Percentiles rank a stretch among this genome's conserved stretches.
phyloP scores from a whole-genome alignment of 2,113 vertebrate genomes.

The Mobula hypostoma region DNA sequence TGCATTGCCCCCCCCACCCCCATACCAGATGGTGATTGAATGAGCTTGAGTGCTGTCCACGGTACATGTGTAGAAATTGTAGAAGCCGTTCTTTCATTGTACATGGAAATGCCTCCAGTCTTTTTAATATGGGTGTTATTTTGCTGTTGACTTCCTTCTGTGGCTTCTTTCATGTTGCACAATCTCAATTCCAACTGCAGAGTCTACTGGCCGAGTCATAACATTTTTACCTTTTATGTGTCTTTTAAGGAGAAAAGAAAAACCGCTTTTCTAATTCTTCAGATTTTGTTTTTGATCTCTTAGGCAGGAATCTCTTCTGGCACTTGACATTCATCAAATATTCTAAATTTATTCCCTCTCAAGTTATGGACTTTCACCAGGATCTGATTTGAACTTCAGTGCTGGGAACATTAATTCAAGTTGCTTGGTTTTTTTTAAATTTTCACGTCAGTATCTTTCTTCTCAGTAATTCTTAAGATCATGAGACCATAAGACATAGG shows the following conservation, averaged over 20 bases:
- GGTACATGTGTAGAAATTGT: no score
- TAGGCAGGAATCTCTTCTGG: background rate
- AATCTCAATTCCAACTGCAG: background rate
- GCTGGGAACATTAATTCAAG: background rate
- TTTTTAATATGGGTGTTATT: background rate
- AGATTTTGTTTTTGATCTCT: background rate
- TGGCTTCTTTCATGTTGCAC: background rate
- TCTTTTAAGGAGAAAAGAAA: background rate
- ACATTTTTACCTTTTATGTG: background rate
- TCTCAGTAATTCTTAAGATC: background rate
- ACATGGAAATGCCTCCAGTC: background rate
- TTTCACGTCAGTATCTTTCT: background rate
- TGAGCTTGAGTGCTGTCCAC: no score
- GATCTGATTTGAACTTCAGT: background rate
- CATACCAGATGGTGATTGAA: no score
- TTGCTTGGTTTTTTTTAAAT: no score
- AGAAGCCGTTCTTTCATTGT: background rate
- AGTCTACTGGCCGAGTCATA: background rate
- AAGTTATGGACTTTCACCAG: background rate
- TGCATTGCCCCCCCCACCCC: no score
- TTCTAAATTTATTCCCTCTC: background rate
- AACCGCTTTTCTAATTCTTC: background rate
- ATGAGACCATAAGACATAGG: no score
- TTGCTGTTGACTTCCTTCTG: background rate
- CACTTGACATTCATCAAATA: background rate